Base-by-base conservation (phyloP, 2,888 invertebrate species). In the Bellardia bayeri region DNA sequence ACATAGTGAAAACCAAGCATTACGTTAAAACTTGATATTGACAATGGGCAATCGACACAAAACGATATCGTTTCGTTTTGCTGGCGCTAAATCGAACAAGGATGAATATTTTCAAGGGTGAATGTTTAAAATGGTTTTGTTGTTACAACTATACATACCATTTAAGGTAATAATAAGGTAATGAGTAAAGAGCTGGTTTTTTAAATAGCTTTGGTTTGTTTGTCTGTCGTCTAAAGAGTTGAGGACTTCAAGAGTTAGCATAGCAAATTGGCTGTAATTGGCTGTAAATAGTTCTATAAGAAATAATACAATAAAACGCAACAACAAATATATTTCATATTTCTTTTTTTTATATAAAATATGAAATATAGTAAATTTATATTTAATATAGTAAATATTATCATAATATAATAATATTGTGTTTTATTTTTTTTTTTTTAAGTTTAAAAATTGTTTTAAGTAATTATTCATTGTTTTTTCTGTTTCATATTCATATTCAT, bases 61-160 rank as follows among this genome's bases (percentile, higher is more conserved):
- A 23, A 23, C 23, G 23, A 23, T 23, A 23, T 23, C 23, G 23
- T 23, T 23, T 23, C 23, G 23, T 23, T 23, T 23, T 23, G 23
- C 23, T 23, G 23, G 23, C 23, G 23, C 23, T 23, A 23, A 23
- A 23, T 23, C 23, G 23, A 23, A 23, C 23, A 23, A 23, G 23
- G 23, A 23, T 23, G 23, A 23, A 23, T 23, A 23, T 16, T 71
- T 63, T 51, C 37, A 42, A 16, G 16, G 40, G 54, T 16, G 6
- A 37, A 81, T 78, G 6, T 56, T 74, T 33, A 51, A n/a, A n/a
- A 64, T 58, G 16, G 11, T 45, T 63, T 80, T 54, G 42, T 54
- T 66, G 30, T 71, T 68, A n/a, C 64, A 66, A 6, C 84, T 61
- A 88, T 85, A 88, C 85, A 86, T 84, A 86, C 86, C 86, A 78